A percentile compares a stretch with the other conserved stretches of the same genome.
These are phyloP conservation scores for Diorhabda carinulata DNA, from an alignment of 1,140 invertebrate genomes.

Conservation along the genomic window DNA sequence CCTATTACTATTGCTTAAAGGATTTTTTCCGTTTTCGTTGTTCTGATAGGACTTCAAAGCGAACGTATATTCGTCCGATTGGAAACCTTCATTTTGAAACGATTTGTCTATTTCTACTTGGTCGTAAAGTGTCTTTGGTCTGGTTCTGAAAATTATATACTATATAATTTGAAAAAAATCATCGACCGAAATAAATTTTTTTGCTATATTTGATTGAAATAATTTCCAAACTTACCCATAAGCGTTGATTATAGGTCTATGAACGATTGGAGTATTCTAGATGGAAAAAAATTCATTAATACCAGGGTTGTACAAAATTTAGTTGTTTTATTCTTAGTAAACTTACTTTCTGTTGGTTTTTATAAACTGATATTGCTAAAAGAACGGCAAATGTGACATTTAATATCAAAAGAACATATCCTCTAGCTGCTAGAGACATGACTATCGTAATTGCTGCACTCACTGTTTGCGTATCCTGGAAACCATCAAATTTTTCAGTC, in stretches of 20 bases:
- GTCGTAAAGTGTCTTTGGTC: slow-evolving; percentile 15
- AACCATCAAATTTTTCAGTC: too few relatives aligned
- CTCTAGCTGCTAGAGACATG: slow-evolving; percentile 29
- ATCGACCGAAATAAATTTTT: not conserved
- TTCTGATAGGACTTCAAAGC: not conserved
- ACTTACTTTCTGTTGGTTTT: slow-evolving; percentile 16
- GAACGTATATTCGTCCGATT: slow-evolving; percentile 1
- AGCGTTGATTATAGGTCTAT: too few relatives aligned
- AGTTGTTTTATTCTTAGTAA: not conserved
- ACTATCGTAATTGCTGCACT: slow-evolving; percentile 16
- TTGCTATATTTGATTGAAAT: not conserved
- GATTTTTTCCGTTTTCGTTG: not conserved
- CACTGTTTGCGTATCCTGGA: not conserved
- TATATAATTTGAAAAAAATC: too few relatives aligned
- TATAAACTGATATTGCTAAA: slow-evolving; percentile 11
- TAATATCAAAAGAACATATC: slow-evolving; percentile 27
- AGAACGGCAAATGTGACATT: slow-evolving; percentile 24
- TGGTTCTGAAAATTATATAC: not conserved
- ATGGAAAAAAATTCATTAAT: too few relatives aligned
- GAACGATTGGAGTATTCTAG: too few relatives aligned
- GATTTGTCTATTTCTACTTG: slow-evolving; percentile 7
- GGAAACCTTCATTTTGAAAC: slow-evolving; percentile 6
- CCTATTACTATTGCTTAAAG: slow-evolving; percentile 6
- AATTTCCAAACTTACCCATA: not conserved
- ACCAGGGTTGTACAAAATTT: too few relatives aligned